Evolutionary conservation across 2,113 vertebrate genomes (phyloP), one percentile per base, ranked within the genome.

Genomic region (Ceyx melanurus): DNA sequence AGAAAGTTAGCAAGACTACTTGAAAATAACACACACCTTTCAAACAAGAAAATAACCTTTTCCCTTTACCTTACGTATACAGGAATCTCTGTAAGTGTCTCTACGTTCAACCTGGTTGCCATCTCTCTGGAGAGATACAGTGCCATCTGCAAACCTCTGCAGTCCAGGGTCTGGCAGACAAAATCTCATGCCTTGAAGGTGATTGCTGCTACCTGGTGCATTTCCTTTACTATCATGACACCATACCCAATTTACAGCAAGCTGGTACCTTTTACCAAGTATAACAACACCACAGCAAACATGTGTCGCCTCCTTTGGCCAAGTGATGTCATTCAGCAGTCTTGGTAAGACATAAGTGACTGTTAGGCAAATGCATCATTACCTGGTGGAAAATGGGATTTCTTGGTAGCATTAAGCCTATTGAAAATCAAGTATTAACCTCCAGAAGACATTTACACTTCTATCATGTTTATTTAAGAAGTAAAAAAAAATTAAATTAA

Each of bases 41-140:
- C 7, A 86, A 77, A 35, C 7, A 70, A 58, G 35, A 33, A 6
- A 72, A 66, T 85, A 75, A 92, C 17, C 3, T 8, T 50, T 72
- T 64, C 31, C 31, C 77, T 96, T 77, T 91, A 35, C 79, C 85
- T 89, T 48, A 9, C 37, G 25, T 57, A 4, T 50, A 7, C 80
- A 99, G 99, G 99, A 75, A 97, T 99, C 54, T 99, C 99, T 1
- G 99, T 99, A 31, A 99, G 98, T 1, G 98, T 99, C 6, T 99
- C 99, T 35, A 99, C 99, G 1, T 99, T 99, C 95, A 99, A 98
- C 97, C 97, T 99, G 94, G 98, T 99, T 48, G 99, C 99, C 91
- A 99, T 99, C 82, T 99, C 99, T 57, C 95, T 99, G 96, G 99
- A 99, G 97, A 98, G 99, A 64, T 99, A 99, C 65, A 98, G 99